Percentiles rank a stretch among this genome's conserved stretches.
phyloP scores from a whole-genome alignment of 2,113 vertebrate genomes.

The Cebus imitator region DNA sequence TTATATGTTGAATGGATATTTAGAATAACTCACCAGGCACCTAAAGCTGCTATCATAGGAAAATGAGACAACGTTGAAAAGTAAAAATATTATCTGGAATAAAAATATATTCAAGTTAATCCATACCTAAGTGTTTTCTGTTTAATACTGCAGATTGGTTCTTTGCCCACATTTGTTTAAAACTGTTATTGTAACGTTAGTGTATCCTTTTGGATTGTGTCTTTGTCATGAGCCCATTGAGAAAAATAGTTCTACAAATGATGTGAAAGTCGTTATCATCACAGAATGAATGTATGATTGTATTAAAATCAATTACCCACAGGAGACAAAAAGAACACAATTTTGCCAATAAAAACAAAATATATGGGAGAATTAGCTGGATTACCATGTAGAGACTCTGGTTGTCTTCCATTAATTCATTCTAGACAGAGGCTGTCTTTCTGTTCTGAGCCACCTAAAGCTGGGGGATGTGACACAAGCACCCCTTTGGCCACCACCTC shows the following conservation, averaged over 20 bases:
- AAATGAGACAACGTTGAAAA: slow-evolving; percentile 14
- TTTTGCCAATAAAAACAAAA: too few species aligned
- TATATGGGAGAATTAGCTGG: too few species aligned
- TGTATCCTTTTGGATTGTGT: slow-evolving; percentile 70
- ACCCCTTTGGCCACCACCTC: too few species aligned
- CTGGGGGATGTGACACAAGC: too few species aligned
- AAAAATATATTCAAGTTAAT: slow-evolving; percentile 43
- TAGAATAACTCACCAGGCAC: not conserved
- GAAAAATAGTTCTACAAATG: slow-evolving; percentile 73
- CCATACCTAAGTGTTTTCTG: slow-evolving; percentile 54
- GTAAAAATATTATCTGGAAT: slow-evolving; percentile 2
- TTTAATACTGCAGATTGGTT: slow-evolving; percentile 9
- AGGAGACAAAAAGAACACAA: not conserved
- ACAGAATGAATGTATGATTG: slow-evolving; percentile 65
- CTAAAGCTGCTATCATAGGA: not conserved
- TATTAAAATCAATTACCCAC: slow-evolving; percentile 73
- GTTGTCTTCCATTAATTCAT: too few species aligned
- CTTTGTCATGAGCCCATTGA: slow-evolving; percentile 71
- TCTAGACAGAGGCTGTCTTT: too few species aligned
- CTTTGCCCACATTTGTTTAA: slow-evolving; percentile 49
- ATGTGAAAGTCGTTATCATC: slow-evolving; percentile 67
- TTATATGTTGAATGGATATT: not conserved
- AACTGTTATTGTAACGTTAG: slow-evolving; percentile 55
- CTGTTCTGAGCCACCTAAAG: too few species aligned
- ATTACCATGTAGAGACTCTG: too few species aligned